Base-by-base conservation (phyloP, 2,113 vertebrate genomes). In the Mixornis gularis region DNA sequence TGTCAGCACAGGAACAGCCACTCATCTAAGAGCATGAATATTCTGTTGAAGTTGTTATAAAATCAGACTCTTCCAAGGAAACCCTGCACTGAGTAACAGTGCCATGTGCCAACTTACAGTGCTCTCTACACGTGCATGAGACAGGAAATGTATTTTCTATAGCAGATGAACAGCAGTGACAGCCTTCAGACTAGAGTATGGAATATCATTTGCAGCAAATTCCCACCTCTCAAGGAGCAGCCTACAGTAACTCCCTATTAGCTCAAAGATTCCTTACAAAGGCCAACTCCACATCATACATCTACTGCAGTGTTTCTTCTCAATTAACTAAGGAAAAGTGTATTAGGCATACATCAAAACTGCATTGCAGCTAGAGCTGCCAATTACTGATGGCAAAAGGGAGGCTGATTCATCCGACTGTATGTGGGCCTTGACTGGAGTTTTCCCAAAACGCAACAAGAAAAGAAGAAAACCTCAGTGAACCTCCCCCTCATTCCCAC, bases 341-440 rank as follows among this genome's bases (percentile, higher is more conserved):
- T 68, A 76, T 84, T 89, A 92, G 73, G 78, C 80, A 60, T 46
- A 87, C 46, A 93, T 79, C 83, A 81, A 94, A 96, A 84, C 93
- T 96, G 96, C 95, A 96, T 80, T 96, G 96, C 95, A 96, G 95
- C 88, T 94, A 74, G 65, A 89, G 58, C 80, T 95, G 93, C 95
- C 93, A 95, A 81, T 94, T 86, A 86, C 88, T 90, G 80, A 79
- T 53, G 69, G 93, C 89, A 92, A 81, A 90, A 81, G 49, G 62
- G 53, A 90, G 79, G 92, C 79, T 95, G 94, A 96, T 94, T 96
- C 95, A 95, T 92, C 64, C 19, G 29, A 76, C 70, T 85, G 29
- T 46, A 95, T 69, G 93, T 90, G 84, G 95, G 93, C 84, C 90
- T 85, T 65, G 86, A 72, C 90, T 95, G 93, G 95, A 96, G 94